A percentile compares a stretch with the other conserved stretches of the same genome.
phyloP scores from a whole-genome alignment of 2,797 vertebrate species.

The Hemitrygon akajei region DNA sequence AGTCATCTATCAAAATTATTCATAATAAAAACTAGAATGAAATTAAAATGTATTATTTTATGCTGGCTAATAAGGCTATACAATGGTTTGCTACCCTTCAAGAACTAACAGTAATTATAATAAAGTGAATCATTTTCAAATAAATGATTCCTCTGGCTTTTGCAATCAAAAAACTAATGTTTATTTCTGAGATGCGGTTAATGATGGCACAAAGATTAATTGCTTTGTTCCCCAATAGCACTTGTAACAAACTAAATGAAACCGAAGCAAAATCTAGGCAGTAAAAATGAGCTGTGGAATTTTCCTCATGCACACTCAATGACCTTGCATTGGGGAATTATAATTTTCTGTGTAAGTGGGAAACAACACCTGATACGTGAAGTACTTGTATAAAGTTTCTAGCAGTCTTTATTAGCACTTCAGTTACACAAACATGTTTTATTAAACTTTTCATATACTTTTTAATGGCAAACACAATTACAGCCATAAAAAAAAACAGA shows the following conservation, averaged over 20 bases:
- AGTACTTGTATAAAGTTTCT: not conserved
- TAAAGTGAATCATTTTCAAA: not conserved
- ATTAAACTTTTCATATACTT: not conserved
- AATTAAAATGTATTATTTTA: not conserved
- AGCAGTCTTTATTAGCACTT: not conserved
- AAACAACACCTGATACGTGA: not conserved
- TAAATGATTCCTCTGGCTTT: not conserved
- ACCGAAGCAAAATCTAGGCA: not conserved
- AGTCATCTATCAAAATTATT: not conserved
- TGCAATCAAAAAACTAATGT: not conserved
- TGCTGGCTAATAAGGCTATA: not conserved
- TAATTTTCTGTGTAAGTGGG: not conserved
- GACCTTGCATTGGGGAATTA: not conserved
- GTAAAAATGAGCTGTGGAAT: constrained; percentile 1
- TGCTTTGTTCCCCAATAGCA: not conserved
- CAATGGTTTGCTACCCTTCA: not conserved
- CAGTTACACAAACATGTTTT: not conserved
- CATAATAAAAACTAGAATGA: not conserved
- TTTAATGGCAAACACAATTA: not conserved
- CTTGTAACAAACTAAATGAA: not conserved
- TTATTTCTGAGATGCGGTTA: not conserved
- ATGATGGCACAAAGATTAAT: not conserved
- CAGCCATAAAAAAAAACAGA: not conserved
- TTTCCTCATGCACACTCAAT: not conserved
- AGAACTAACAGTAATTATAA: not conserved